Evolutionary conservation across 2,888 invertebrate species (phyloP), one percentile per base, ranked within the genome.

Genomic region (Sepiola atlantica): DNA sequence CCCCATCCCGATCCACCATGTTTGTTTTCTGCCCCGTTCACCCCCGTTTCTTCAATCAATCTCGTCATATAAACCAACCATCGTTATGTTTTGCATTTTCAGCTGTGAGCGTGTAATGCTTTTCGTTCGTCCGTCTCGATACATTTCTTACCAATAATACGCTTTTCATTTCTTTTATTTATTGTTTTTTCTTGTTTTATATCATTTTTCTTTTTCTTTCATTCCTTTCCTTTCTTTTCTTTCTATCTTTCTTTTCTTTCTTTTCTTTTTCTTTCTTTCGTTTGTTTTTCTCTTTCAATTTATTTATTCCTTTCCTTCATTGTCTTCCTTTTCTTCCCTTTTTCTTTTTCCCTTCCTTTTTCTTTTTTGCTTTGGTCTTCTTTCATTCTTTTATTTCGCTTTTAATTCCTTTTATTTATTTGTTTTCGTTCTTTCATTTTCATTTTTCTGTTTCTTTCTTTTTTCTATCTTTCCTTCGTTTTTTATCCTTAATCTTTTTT

Each of bases 271-370:
- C 12, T 28, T 12, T 77, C 14, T 77, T 14, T 77, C n/a, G 28
- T 28, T 28, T 21, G 6, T 14, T 77, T 77, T 24, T 12, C 14
- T 4, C 16, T 18, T n/a, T n/a, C n/a, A 77, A 77, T 61, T 61
- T 24, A 24, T 4, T 10, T 24, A 28, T 20, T 2, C 61, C 61
- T 61, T 61, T 10, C 21, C 8, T 61, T 61, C 24, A 24, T 61
- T 28, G 61, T 2, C 21, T 21, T 32, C 21, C 32, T n/a, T 35
- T 91, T 32, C 6, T 91, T 21, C 91, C 24, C 35, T 91, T 14
- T 91, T 91, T 8, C n/a, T 91, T 91, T 16, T 90, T 91, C n/a
- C n/a, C n/a, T n/a, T n/a, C n/a, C n/a, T n/a, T n/a, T 77, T 77
- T n/a, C 10, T 77, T n/a, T 77, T 77, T 10, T n/a, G 0, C n/a